These are phyloP conservation scores for Vidua chalybeata DNA, from an alignment of 2,113 vertebrate genomes.

Conservation along the genomic window DNA sequence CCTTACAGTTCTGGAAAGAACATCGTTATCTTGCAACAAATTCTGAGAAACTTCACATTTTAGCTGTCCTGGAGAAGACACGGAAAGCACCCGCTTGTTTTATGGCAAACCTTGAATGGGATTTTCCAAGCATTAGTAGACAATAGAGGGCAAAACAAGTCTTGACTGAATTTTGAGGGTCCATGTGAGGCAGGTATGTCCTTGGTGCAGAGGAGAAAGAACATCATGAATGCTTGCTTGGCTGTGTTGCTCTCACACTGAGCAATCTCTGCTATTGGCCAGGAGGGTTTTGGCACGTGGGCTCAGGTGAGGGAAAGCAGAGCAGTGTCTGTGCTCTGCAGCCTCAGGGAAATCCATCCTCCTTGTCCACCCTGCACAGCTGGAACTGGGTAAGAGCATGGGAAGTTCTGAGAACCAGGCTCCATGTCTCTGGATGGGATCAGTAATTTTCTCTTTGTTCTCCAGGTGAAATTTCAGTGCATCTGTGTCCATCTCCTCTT, in stretches of 20 bases:
- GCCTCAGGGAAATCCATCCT: background rate
- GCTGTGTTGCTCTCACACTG: fast-evolving
- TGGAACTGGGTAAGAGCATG: background rate
- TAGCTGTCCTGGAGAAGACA: background rate
- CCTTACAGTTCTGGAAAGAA: background rate
- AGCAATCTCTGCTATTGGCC: background rate
- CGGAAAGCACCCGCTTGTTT: fast-evolving
- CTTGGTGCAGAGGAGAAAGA: background rate
- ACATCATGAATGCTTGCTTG: background rate
- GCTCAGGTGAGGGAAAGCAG: background rate
- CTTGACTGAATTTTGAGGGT: background rate
- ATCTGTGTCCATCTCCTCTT: background rate
- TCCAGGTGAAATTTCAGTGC: background rate
- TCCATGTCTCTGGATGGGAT: background rate
- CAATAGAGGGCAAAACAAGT: background rate
- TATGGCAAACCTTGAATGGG: background rate
- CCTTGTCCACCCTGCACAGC: background rate
- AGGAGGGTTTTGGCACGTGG: background rate
- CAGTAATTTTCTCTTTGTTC: background rate
- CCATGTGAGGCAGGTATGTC: background rate
- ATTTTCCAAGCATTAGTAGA: background rate
- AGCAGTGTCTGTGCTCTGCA: background rate
- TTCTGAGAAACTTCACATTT: background rate
- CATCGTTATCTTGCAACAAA: background rate
- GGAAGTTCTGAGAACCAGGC: background rate